A percentile compares a stretch with the other conserved stretches of the same genome.
phyloP scores from a whole-genome alignment of 2,797 vertebrate genomes.

The Eulemur albifrons region DNA sequence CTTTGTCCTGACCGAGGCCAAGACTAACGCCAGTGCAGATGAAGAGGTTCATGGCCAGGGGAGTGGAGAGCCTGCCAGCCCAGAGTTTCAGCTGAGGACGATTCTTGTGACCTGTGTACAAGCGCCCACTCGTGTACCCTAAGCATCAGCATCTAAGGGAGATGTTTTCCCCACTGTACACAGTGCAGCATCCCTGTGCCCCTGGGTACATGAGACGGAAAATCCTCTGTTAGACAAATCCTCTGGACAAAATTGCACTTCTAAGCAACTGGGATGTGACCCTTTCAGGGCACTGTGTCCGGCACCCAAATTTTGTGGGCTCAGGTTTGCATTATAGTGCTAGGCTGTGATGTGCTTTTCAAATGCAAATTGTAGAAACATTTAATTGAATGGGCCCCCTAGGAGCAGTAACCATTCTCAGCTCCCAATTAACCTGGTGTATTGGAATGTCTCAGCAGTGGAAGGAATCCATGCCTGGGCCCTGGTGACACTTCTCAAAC shows the following conservation, averaged over 20 bases:
- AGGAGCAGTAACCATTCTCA: neutral
- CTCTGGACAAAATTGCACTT: neutral
- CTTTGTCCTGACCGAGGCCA: neutral
- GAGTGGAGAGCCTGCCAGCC: neutral
- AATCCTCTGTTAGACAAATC: neutral
- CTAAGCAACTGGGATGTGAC: neutral
- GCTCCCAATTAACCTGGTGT: neutral
- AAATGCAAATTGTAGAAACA: neutral
- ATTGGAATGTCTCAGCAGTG: neutral
- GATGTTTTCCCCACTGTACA: neutral
- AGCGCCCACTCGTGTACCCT: accelerated
- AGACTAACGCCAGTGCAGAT: accelerated
- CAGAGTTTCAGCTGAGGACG: neutral
- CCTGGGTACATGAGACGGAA: neutral
- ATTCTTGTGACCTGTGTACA: accelerated
- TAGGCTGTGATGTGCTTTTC: neutral
- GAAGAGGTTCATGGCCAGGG: neutral
- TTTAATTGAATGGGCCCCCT: neutral
- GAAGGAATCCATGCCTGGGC: neutral
- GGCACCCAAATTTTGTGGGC: neutral
- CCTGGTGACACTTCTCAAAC: neutral
- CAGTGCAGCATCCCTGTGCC: accelerated
- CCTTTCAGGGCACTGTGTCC: neutral
- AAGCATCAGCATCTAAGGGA: accelerated
- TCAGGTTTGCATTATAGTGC: neutral